Evolutionary conservation across 2,113 vertebrate species (phyloP), one percentile per base, ranked within the genome.

Genomic region (Callorhinus ursinus): DNA sequence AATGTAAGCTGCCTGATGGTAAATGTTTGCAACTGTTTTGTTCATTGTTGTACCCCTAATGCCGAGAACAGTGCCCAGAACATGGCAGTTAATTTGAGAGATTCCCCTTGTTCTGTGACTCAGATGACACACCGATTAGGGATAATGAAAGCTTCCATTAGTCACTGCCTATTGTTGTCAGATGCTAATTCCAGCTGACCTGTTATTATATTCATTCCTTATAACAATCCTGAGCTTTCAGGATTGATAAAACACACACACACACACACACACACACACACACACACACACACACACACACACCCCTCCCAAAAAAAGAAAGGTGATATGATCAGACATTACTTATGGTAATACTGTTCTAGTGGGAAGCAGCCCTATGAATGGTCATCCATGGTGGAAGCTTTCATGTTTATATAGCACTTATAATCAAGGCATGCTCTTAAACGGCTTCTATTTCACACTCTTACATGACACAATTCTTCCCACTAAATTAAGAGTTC

Each of bases 61-160:
- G 26, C 33, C 53, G 71, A 90, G 33, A 85, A 61, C 15, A 90
- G 26, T 46, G 19, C 18, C 3, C 31, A 82, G 51, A 74, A 91
- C 31, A 57, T 33, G 36, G 63, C 26, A 80, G 21, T 61, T 57
- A 80, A 81, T 65, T 36, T 91, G 28, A 94, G 13, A 36, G 18
- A 39, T 14, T 72, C 26, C 59, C 42, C 49, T 83, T 74, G 22
- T 82, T 93, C 76, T 77, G 9, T 88, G 36, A 94, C 14, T 82
- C 51, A 19, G 65, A 74, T 67, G 81, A 94, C 26, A 87, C 11
- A 81, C 33, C 77, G 55, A 49, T 74, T 57, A 67, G 18, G 33
- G 63, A 88, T 67, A 96, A 88, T n/a, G 18, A 88, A 95, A 88
- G 65, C 31, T 85, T 49, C 80, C 63, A 71, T 87, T 90, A 94